A percentile compares a stretch with the other conserved stretches of the same genome.
phyloP scores from a whole-genome alignment of 2,113 vertebrate genomes.

The Aplodontia rufa region DNA sequence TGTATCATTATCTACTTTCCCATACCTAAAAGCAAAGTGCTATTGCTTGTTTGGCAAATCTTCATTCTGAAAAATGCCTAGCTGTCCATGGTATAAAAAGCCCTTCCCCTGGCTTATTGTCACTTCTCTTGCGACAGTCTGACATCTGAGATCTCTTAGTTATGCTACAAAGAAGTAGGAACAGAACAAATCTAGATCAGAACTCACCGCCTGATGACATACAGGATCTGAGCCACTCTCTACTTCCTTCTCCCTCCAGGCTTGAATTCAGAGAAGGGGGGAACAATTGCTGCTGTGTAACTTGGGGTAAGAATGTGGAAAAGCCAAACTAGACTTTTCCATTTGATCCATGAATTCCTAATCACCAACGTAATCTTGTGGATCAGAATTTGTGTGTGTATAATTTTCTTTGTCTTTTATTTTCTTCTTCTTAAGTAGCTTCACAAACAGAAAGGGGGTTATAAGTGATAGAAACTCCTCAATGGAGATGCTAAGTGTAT shows the following conservation, averaged over 20 bases:
- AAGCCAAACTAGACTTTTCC: not conserved
- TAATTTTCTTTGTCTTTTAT: not conserved
- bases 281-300: not conserved
- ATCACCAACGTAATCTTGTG: not conserved
- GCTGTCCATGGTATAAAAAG: not conserved
- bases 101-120: not conserved
- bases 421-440: not conserved
- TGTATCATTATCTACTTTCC: not conserved
- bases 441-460: not conserved
- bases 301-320: not conserved
- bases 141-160: conserved; percentile 34
- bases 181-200: conserved; percentile 5
- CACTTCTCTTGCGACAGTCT: conserved; percentile 16
- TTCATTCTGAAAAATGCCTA: not conserved
- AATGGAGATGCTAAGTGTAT: not conserved
- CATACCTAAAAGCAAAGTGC: not conserved
- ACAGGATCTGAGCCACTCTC: not conserved
- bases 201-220: not conserved
- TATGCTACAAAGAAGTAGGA: not conserved
- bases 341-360: not conserved
- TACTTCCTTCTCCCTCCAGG: not conserved
- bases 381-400: not conserved
- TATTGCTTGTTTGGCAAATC: not conserved
- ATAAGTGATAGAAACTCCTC: not conserved
- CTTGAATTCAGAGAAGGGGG: not conserved